Percentiles rank a stretch among this genome's conserved stretches.
Conservation (phyloP, 2,888 invertebrate species). For the Troides aeacus region DNA sequence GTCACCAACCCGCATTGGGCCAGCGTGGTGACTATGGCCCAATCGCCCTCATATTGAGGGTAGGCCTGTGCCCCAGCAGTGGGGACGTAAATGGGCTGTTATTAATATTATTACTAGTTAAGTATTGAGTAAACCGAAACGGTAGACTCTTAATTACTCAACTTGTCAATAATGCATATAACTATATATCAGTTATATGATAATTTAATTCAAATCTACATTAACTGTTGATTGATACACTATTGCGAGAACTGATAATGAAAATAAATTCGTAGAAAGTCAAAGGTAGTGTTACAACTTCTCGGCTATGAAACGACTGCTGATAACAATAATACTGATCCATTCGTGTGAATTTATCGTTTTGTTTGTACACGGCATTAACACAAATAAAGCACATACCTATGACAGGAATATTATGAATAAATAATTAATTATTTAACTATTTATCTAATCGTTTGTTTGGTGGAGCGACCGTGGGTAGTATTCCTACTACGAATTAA, state of each 20-base stretch:
- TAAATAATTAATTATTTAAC: constrained; percentile 17
- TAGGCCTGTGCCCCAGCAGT: too few species aligned
- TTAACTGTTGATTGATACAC: background rate
- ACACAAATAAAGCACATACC: constrained; percentile 9
- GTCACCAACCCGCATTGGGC: too few species aligned
- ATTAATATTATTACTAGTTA: too few species aligned
- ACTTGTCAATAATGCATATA: constrained; percentile 16
- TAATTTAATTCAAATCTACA: constrained; percentile 13
- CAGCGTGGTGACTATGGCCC: too few species aligned
- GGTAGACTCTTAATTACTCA: constrained; percentile 1
- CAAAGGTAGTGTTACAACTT: constrained; percentile 20
- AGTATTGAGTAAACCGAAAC: background rate
- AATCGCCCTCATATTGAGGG: too few species aligned
- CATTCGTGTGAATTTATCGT: constrained; percentile 14
- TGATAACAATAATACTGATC: constrained; percentile 9
- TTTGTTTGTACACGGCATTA: constrained; percentile 6
- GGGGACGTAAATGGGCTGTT: too few species aligned
- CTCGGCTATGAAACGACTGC: constrained; percentile 18
- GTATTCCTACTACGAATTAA: constrained; percentile 40
- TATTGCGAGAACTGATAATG: constrained; percentile 8
- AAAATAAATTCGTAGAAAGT: constrained; percentile 27
- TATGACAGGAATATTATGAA: constrained; percentile 1
- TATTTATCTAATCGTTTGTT: constrained; percentile 18
- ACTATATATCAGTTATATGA: constrained; percentile 12
- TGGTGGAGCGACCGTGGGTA: constrained; percentile 32